Evolutionary conservation across 2,888 invertebrate species (phyloP).

Genomic region (Troilus luridus): DNA sequence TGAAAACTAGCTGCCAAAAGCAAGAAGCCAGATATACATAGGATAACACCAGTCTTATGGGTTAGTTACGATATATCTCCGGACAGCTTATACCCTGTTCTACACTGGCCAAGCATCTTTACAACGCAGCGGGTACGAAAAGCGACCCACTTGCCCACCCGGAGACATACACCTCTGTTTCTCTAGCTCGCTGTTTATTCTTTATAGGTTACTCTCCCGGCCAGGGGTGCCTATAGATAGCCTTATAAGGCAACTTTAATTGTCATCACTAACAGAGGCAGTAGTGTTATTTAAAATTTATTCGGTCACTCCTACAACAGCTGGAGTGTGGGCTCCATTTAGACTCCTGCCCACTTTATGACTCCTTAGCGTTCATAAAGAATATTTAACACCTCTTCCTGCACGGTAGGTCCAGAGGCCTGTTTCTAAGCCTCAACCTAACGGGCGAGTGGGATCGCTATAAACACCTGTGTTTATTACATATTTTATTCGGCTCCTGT

Average conservation of each 20-base stretch:
- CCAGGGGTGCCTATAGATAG: not conserved
- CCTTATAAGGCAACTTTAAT: slow-evolving; percentile 1
- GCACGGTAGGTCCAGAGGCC: not conserved
- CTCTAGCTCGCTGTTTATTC: not conserved
- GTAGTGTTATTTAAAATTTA: slow-evolving; percentile 18
- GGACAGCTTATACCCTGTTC: slow-evolving; percentile 18
- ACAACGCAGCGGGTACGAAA: not conserved
- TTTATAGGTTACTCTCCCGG: not conserved
- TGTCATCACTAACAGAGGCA: slow-evolving; percentile 25
- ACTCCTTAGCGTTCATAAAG: not conserved
- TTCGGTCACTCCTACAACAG: not conserved
- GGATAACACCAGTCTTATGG: not conserved
- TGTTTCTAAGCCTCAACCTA: not conserved
- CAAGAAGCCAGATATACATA: not conserved
- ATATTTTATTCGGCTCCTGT: not conserved
- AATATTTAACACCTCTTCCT: slow-evolving; percentile 38
- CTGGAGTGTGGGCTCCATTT: slow-evolving; percentile 15
- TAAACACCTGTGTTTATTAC: slow-evolving; percentile 26
- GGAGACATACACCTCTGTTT: not conserved
- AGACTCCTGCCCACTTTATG: slow-evolving; percentile 1
- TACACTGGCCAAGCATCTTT: not conserved
- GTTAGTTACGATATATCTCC: not conserved
- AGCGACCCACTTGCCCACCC: not conserved
- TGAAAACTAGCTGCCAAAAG: not conserved
- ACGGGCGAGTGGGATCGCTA: not conserved